Conservation (phyloP, 1,140 invertebrate species). For the Elysia chlorotica region DNA sequence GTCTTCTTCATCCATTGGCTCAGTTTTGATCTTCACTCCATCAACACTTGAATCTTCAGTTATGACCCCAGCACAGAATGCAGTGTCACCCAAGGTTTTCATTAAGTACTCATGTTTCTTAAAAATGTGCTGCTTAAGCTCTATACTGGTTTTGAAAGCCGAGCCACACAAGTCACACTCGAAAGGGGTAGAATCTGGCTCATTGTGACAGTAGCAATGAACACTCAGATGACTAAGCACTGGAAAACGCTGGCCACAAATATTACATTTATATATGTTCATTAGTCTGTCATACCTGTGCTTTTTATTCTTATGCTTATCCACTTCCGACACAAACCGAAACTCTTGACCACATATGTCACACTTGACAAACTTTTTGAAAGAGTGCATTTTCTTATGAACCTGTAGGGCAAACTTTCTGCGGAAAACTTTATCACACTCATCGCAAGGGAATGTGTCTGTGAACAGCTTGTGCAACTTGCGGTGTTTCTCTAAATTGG, state of each 20-base stretch:
- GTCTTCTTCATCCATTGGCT: neutral
- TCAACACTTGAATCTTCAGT: neutral
- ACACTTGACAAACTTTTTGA: conserved; percentile 27
- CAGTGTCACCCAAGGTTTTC: neutral
- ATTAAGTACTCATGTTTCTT: conserved; percentile 21
- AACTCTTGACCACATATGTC: conserved; percentile 32
- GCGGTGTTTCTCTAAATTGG: conserved; percentile 19
- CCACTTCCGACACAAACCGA: conserved; percentile 29
- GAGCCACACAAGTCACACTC: conserved; percentile 22
- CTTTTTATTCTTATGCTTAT: conserved; percentile 27
- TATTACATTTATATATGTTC: conserved; percentile 22
- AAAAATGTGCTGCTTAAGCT: conserved; percentile 28
- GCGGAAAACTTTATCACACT: conserved; percentile 27
- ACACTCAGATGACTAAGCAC: conserved; percentile 24
- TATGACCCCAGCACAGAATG: neutral
- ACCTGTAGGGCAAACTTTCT: conserved; percentile 26
- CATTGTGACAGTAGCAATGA: conserved; percentile 23
- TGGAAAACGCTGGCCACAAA: conserved; percentile 24
- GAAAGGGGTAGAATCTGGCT: conserved; percentile 22
- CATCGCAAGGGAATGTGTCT: conserved; percentile 23
- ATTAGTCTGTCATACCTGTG: conserved; percentile 25
- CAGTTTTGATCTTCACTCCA: neutral
- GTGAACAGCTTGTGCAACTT: conserved; percentile 13
- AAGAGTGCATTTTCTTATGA: conserved; percentile 28
- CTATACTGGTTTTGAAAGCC: conserved; percentile 13